These are phyloP conservation scores for Crossocerus cetratus DNA, from an alignment of 2,888 invertebrate genomes.

Conservation along the genomic window DNA sequence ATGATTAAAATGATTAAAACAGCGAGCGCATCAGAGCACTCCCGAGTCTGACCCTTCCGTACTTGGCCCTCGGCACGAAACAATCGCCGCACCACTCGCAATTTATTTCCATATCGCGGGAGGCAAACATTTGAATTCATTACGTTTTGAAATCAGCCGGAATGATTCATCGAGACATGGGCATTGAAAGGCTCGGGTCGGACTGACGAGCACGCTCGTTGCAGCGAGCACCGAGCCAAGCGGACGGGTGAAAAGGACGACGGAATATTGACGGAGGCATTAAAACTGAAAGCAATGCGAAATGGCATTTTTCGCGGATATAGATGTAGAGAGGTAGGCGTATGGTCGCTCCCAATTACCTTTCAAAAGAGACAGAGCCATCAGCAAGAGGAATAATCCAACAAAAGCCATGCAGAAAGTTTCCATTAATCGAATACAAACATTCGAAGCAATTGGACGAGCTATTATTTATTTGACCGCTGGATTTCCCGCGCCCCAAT, in stretches of 20 bases:
- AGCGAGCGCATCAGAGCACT: not conserved
- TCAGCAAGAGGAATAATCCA: slow-evolving; percentile 40
- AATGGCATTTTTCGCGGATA: slow-evolving; percentile 31
- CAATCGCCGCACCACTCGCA: slow-evolving; percentile 13
- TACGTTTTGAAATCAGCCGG: slow-evolving; percentile 59
- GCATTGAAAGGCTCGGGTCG: slow-evolving; percentile 23
- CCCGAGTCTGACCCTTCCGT: not conserved
- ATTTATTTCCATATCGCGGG: slow-evolving; percentile 46
- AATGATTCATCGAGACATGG: slow-evolving; percentile 54
- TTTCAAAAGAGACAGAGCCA: no score
- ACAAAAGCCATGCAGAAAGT: slow-evolving; percentile 43
- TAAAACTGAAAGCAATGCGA: slow-evolving; percentile 36
- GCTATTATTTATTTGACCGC: slow-evolving; percentile 55
- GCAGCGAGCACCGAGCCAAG: slow-evolving; percentile 21
- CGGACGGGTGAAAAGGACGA: slow-evolving; percentile 34
- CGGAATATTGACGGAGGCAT: slow-evolving; percentile 47
- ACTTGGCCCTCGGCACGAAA: not conserved
- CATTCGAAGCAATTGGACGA: slow-evolving; percentile 46
- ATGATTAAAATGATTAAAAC: not conserved
- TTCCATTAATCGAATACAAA: slow-evolving; percentile 59
- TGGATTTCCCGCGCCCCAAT: slow-evolving; percentile 41
- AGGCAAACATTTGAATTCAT: slow-evolving; percentile 61
- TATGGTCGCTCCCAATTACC: no score
- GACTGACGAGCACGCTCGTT: slow-evolving; percentile 29
- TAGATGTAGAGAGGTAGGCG: not conserved